Base-by-base conservation (phyloP, 2,888 invertebrate genomes). In the Drosophila quinaria region DNA sequence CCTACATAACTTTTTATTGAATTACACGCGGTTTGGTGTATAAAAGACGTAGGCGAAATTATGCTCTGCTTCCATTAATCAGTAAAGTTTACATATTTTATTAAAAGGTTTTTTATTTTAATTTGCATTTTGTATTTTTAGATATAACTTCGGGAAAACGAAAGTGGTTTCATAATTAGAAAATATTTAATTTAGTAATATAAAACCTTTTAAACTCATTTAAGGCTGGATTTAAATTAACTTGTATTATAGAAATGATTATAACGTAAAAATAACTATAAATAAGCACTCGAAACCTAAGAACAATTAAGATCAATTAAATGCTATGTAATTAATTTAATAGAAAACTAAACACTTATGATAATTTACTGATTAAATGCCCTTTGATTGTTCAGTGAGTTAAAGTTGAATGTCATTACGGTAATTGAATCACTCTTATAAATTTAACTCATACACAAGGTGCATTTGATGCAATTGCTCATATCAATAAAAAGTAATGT, bases 1-100 rank as follows among this genome's bases (percentile, higher is more conserved):
- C 54, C 22, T 51, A 46, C 33, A 78, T 51, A 47, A 51, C 39
- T 62, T 74, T 62, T 67, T 62, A 78, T 62, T 67, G 31, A 78
- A 61, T 66, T 61, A 47, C 58, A 37, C 19, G 33, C 46, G n/a
- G 58, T 29, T 46, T 60, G 15, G 3, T 8, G 51, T 17, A 44
- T 33, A 31, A 55, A 47, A 46, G 50, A 29, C 8, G 29, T 29
- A 55, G 25, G 47, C 50, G 31, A 37, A n/a, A 35, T 35, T 29
- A 29, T 29, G 29, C 8, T 29, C 8, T 29, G 8, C 6, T 29
- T 29, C 29, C 29, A 29, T 29, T 31, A 31, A 31, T 10, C 31
- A 10, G 31, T 10, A 10, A 31, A 31, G 31, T 3, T 31, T 31
- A 10, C 31, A 31, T 31, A 10, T 10, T 31, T 10, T 31, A 31